Evolutionary conservation across 2,888 invertebrate genomes (phyloP), one percentile per base, ranked within the genome.

Genomic region (Synanthedon myopaeformis): DNA sequence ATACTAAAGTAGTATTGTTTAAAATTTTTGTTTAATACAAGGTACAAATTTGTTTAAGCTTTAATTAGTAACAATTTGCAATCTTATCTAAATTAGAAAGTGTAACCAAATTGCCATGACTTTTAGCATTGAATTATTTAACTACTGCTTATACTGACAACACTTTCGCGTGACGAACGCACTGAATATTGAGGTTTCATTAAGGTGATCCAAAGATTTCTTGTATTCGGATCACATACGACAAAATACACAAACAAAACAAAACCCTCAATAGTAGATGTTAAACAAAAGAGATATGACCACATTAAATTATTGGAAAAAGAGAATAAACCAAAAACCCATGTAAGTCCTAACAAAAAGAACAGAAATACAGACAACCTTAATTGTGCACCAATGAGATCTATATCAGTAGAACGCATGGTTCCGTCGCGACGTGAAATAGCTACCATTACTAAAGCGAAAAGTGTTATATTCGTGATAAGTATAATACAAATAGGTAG

Each of bases 221-320:
- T 77, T 6, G 90, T 89, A 11, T 73, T 70, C 0, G 88, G 86
- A 69, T 91, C 90, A 53, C 90, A 80, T 14, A 90, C 66, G 6
- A 91, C 81, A 66, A 91, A 91, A 69, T 90, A 91, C 14, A 91
- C 66, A 61, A 91, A 91, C 12, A 91, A 72, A 8, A 91, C 89
- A 66, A 91, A 90, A 0, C 91, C 91, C 65, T 91, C 91, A 17
- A 90, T 59, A 0, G 91, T 90, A 4, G 91, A 89, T 0, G 90
- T 90, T n/a, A 91, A 66, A 64, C 91, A 91, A 62, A 91, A 91
- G 0, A 91, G 72, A 65, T 91, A 91, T 0, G 90, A 89, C 76
- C 90, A 91, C 19, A 89, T 61, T 19, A 89, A 71, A 19, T 82
- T 80, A 4, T 72, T 76, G 51, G 88, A 78, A 62, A 89, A 88